Evolutionary conservation across 37 sponge, comb jelly and placozoan genomes (phyloP).

Genomic region (Lycopodina hypogea): DNA sequence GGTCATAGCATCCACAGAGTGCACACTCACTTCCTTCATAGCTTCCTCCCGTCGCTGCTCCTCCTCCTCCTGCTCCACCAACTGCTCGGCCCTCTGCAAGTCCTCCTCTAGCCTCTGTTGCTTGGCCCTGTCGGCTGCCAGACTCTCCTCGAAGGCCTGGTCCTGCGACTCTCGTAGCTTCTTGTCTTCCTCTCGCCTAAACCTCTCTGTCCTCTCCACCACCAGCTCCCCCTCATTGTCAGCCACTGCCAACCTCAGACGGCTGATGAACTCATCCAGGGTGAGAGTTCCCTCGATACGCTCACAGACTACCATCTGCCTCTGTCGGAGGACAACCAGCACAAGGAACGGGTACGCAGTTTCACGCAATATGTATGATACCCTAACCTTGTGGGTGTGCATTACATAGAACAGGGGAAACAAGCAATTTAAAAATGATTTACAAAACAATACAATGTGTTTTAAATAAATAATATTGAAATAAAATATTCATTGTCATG

Average conservation of each 20-base stretch:
- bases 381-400: slow-evolving; percentile 11
- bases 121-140: slow-evolving; percentile 71
- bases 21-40: slow-evolving; percentile 35
- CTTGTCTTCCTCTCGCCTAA: slow-evolving; percentile 45
- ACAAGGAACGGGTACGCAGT: slow-evolving; percentile 78
- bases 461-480: slow-evolving; percentile 4
- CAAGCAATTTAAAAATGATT: background rate
- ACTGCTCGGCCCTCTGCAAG: background rate
- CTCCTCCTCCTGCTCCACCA: slow-evolving; percentile 21
- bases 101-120: slow-evolving; percentile 21
- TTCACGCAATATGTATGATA: slow-evolving; percentile 69
- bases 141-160: slow-evolving; percentile 54
- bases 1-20: too few species aligned
- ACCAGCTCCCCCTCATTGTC: slow-evolving; percentile 69
- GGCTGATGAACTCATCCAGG: slow-evolving; percentile 27
- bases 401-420: background rate
- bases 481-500: too few species aligned
- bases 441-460: background rate
- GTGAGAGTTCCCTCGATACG: slow-evolving; percentile 67
- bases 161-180: slow-evolving; percentile 67
- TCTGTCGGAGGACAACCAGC: slow-evolving; percentile 51
- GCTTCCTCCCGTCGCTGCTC: slow-evolving; percentile 5
- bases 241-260: slow-evolving; percentile 22
- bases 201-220: slow-evolving; percentile 65
- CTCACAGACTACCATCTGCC: slow-evolving; percentile 68